Conservation (phyloP, 2,888 invertebrate species). For the Conistra vaccinii region DNA sequence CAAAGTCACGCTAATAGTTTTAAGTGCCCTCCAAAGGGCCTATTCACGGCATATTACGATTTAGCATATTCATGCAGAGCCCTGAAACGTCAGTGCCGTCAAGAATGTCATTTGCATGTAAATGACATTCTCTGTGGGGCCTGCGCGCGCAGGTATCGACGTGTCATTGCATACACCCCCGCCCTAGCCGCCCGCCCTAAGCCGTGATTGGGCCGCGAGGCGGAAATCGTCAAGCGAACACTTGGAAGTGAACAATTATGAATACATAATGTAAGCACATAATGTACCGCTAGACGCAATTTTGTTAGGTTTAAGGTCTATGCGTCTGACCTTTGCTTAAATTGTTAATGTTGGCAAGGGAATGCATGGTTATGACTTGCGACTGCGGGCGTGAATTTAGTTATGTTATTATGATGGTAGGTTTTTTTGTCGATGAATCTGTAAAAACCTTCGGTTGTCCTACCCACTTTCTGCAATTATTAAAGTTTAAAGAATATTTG, state of each 20-base stretch:
- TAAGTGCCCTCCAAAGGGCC: conserved; percentile 32
- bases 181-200: conserved; percentile 77
- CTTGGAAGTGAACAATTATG: conserved; percentile 65
- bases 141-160: conserved; percentile 83
- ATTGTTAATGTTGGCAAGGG: conserved; percentile 8
- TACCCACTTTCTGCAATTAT: not conserved
- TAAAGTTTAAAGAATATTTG: not conserved
- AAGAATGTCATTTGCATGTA: conserved; percentile 62
- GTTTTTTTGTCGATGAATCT: not conserved
- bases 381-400: not conserved
- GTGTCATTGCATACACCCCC: conserved; percentile 67
- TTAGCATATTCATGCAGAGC: conserved; percentile 59
- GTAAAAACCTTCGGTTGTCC: too few species aligned
- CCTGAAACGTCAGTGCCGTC: conserved; percentile 56
- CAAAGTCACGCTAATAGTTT: conserved; percentile 46
- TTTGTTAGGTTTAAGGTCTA: conserved; percentile 26
- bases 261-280: conserved; percentile 64
- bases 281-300: conserved; percentile 45
- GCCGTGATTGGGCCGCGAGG: conserved; percentile 79
- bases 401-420: not conserved
- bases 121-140: conserved; percentile 53
- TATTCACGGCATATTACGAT: conserved; percentile 52
- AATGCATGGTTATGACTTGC: conserved; percentile 22
- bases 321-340: conserved; percentile 19
- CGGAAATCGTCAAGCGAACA: conserved; percentile 64